phyloP scores from a whole-genome alignment of 1,140 invertebrate genomes.

The Akabosia matsudoensis region DNA sequence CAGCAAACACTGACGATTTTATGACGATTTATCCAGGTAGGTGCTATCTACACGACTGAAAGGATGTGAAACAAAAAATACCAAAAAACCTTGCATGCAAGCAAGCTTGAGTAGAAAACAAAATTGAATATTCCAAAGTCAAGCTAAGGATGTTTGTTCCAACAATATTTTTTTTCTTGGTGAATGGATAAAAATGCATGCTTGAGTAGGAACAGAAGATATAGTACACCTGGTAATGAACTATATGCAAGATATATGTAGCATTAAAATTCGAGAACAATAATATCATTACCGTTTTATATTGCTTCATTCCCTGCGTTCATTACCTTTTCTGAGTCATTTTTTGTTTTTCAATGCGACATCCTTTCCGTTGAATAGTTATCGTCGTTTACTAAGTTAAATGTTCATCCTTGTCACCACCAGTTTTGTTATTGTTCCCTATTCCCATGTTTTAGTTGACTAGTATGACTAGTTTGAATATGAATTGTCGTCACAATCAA shows the following conservation, averaged over 20 bases:
- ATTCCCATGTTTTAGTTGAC: background rate
- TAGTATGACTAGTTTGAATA: background rate
- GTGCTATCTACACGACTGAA: too few relatives aligned
- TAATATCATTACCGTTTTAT: background rate
- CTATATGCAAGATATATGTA: background rate
- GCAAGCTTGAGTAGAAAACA: background rate
- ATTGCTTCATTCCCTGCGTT: background rate
- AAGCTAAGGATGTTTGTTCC: background rate
- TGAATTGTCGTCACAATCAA: background rate
- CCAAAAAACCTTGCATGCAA: background rate
- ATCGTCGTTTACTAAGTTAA: background rate
- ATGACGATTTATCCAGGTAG: conserved; percentile 1
- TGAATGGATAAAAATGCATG: too few relatives aligned
- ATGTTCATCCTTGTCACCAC: background rate
- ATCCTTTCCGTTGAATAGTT: background rate
- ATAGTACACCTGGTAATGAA: too few relatives aligned
- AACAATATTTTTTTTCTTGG: too few relatives aligned
- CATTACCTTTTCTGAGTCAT: background rate
- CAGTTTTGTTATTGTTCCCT: background rate
- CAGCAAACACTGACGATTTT: too few relatives aligned
- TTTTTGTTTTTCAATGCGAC: conserved; percentile 9
- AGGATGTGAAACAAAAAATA: background rate
- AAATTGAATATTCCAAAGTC: background rate
- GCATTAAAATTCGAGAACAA: background rate
- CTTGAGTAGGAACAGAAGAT: too few relatives aligned